These are phyloP conservation scores for Orchesella cincta DNA, from an alignment of 1,140 invertebrate species.

Conservation along the genomic window DNA sequence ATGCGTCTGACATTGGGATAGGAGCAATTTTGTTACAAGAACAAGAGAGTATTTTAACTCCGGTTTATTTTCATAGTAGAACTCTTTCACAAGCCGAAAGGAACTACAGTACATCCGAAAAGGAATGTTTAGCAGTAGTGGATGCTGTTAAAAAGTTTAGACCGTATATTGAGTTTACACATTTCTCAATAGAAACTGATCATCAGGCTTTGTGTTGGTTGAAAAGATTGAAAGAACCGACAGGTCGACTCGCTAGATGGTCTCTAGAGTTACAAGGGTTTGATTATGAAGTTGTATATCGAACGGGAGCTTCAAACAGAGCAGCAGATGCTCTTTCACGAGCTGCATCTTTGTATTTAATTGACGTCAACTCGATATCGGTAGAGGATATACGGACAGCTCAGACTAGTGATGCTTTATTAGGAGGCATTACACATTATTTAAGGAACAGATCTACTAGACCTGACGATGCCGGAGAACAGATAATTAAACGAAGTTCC, in stretches of 20 bases:
- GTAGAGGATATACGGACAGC: neutral
- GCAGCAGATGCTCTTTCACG: neutral
- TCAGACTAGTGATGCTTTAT: neutral
- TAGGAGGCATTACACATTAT: neutral
- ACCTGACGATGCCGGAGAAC: neutral
- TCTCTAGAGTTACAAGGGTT: slow-evolving; percentile 58
- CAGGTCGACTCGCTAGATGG: slow-evolving; percentile 59
- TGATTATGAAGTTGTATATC: slow-evolving; percentile 57
- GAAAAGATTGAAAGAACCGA: slow-evolving; percentile 55
- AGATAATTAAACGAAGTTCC: neutral
- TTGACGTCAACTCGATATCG: neutral
- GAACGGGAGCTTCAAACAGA: slow-evolving; percentile 36
- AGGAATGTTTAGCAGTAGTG: slow-evolving; percentile 61
- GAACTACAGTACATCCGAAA: slow-evolving; percentile 58
- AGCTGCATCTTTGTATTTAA: neutral
- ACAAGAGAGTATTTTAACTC: slow-evolving; percentile 41
- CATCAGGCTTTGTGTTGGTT: slow-evolving; percentile 60
- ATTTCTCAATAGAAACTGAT: slow-evolving; percentile 61
- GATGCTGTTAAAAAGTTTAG: slow-evolving; percentile 58
- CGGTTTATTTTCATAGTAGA: slow-evolving; percentile 51
- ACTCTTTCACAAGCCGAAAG: slow-evolving; percentile 54
- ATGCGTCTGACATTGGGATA: slow-evolving; percentile 6
- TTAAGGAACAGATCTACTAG: neutral
- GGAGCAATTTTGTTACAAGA: slow-evolving; percentile 39
- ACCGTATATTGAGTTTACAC: slow-evolving; percentile 58